Conservation (phyloP, 2,797 vertebrate genomes). For the Pelodytes ibericus region DNA sequence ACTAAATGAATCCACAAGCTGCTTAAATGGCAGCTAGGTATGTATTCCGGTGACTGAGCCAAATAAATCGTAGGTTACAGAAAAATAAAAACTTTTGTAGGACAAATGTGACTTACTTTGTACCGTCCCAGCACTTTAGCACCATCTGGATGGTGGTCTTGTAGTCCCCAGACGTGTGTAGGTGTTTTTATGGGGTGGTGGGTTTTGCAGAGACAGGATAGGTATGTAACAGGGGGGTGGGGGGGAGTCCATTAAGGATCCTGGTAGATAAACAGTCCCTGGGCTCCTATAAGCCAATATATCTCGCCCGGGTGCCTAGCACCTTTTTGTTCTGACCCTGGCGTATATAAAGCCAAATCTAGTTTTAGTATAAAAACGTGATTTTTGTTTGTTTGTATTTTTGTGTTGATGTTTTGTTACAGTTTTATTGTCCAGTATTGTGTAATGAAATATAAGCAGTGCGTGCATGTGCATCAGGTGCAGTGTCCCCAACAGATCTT, state of each 20-base stretch:
- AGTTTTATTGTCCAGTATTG: not conserved
- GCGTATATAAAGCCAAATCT: not conserved
- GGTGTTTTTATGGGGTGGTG: no score
- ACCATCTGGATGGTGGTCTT: no score
- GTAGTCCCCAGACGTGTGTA: no score
- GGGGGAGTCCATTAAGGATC: no score
- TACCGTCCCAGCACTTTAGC: no score
- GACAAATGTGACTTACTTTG: not conserved
- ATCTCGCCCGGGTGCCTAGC: no score
- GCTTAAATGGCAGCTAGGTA: constrained; percentile 1
- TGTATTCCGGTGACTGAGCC: constrained; percentile 5
- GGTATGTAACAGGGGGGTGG: no score
- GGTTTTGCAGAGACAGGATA: no score
- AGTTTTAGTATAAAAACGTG: not conserved
- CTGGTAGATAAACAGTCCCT: no score
- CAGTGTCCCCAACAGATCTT: not conserved
- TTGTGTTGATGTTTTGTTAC: not conserved
- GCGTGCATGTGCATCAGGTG: not conserved
- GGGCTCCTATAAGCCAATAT: no score
- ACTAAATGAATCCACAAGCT: not conserved
- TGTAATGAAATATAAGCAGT: not conserved
- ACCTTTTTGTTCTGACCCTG: no score
- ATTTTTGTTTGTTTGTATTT: not conserved
- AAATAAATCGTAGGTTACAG: not conserved
- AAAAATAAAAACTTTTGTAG: not conserved